Evolutionary conservation across 2,797 vertebrate species (phyloP).

Genomic region (Gastrophryne carolinensis): DNA sequence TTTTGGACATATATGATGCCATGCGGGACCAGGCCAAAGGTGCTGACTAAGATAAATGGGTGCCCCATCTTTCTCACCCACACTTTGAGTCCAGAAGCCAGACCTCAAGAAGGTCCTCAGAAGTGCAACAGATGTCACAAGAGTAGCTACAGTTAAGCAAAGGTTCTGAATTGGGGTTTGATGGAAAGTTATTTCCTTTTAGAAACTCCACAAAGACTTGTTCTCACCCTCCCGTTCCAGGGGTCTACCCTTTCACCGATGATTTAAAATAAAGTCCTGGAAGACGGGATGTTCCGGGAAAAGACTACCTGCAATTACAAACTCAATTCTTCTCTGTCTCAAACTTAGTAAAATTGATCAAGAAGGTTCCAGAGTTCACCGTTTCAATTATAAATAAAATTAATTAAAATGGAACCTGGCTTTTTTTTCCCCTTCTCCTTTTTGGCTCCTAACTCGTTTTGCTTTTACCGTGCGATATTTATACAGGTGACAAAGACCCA

Average conservation of each 20-base stretch:
- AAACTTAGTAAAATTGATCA: conserved; percentile 41
- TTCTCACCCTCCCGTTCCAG: background rate
- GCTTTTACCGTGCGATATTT: conserved; percentile 53
- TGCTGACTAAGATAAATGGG: no score
- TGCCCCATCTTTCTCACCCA: no score
- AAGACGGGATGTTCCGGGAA: conserved; percentile 19
- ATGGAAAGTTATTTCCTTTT: no score
- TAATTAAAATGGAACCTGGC: conserved; percentile 32
- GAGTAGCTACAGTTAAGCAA: no score
- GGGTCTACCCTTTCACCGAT: conserved; percentile 18
- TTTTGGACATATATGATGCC: no score
- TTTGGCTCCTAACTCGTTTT: conserved; percentile 24
- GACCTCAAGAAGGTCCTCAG: no score
- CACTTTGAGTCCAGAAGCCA: no score
- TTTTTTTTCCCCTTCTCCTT: background rate
- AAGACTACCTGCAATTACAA: conserved; percentile 30
- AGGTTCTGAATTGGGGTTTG: no score
- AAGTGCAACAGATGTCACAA: no score
- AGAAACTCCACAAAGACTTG: no score
- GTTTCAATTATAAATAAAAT: conserved; percentile 48
- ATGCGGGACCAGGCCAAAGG: no score
- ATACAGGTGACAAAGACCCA: conserved; percentile 64
- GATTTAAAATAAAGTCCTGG: conserved; percentile 25
- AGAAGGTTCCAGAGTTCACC: conserved; percentile 23
- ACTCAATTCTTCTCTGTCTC: conserved; percentile 21